Percentiles rank a stretch among this genome's conserved stretches.
phyloP scores from a whole-genome alignment of 2,113 vertebrate species.

The crab-eating macaque (Macaca fascicularis) region DNA sequence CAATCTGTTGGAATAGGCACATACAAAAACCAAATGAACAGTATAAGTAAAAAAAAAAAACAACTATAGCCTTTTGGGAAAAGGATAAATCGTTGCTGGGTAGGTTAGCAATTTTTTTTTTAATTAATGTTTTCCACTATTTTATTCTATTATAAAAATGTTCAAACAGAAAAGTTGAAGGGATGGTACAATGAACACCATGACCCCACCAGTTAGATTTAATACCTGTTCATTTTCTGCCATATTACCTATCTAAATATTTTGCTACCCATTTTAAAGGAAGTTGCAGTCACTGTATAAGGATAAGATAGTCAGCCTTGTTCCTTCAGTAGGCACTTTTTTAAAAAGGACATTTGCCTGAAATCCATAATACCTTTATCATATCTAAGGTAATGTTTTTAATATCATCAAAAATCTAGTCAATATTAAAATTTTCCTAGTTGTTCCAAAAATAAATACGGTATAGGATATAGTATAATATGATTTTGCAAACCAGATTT shows the following conservation, averaged over 20 bases:
- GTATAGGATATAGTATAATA: not conserved
- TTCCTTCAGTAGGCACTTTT: not conserved
- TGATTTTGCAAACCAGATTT: not conserved
- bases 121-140: not conserved
- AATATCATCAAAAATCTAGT: slow-evolving; percentile 23
- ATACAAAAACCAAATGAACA: not conserved
- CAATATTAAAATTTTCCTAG: not conserved
- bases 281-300: not conserved
- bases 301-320: not conserved
- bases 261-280: not conserved
- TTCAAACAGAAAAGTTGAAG: slow-evolving; percentile 19
- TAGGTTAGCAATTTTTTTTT: not conserved
- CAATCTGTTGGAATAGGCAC: not conserved
- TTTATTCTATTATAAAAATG: not conserved
- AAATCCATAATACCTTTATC: not conserved
- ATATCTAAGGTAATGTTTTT: not conserved
- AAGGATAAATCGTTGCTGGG: not conserved
- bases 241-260: not conserved
- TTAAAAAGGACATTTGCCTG: not conserved
- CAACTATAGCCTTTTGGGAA: not conserved
- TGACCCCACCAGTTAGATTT: not conserved
- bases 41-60: not conserved
- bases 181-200: not conserved
- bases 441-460: not conserved
- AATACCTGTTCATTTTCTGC: not conserved